These are phyloP conservation scores for Sapajus apella DNA, from an alignment of 2,113 vertebrate genomes.

Conservation along the genomic window DNA sequence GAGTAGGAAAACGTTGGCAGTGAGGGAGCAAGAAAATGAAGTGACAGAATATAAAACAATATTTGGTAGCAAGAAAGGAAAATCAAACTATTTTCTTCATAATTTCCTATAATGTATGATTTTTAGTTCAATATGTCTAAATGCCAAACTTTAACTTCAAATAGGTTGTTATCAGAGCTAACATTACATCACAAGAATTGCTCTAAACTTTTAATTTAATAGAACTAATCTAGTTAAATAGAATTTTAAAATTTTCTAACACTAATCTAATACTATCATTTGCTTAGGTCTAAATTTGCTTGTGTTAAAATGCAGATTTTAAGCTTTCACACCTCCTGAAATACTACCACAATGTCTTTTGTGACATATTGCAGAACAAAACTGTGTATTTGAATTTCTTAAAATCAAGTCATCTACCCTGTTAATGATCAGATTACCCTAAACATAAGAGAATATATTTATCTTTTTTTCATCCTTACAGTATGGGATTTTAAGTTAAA, in stretches of 20 bases:
- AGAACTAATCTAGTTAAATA: background rate
- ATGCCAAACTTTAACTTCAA: background rate
- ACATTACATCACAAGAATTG: background rate
- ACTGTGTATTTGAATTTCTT: background rate
- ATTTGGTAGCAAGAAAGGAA: background rate
- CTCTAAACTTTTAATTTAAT: background rate
- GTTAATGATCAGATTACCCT: background rate
- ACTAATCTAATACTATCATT: constrained; percentile 8
- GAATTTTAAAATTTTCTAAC: background rate
- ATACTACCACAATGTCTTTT: background rate
- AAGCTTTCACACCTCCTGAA: background rate
- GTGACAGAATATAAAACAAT: background rate
- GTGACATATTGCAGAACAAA: background rate
- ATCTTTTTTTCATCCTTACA: background rate
- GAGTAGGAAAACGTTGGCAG: fast-evolving
- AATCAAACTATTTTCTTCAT: background rate
- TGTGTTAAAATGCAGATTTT: constrained; percentile 7
- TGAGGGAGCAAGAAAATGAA: background rate
- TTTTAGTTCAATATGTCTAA: background rate
- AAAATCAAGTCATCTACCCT: background rate
- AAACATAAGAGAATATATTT: background rate
- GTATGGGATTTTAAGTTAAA: background rate
- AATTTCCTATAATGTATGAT: background rate
- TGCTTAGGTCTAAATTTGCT: constrained; percentile 37
- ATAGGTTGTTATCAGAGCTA: background rate